Percentiles rank a stretch among this genome's conserved stretches.
Conservation (phyloP, 2,888 invertebrate species). For the Ectemnius cavifrons region DNA sequence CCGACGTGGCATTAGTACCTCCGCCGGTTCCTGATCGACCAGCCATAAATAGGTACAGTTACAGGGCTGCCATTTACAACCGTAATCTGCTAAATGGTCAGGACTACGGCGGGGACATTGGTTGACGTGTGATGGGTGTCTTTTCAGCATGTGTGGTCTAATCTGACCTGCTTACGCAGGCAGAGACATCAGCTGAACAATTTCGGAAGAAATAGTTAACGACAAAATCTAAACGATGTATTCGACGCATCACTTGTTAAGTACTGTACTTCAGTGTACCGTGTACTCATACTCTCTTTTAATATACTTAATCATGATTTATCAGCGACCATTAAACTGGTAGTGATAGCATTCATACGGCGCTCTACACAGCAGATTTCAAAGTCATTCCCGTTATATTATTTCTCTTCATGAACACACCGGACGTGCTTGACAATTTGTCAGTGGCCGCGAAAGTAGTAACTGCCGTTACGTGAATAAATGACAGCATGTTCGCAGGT, state of each 20-base stretch:
- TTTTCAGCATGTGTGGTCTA: slow-evolving; percentile 90
- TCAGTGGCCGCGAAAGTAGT: background rate
- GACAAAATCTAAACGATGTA: slow-evolving; percentile 50
- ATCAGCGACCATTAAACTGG: slow-evolving; percentile 40
- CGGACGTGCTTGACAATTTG: background rate
- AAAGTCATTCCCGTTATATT: slow-evolving; percentile 1
- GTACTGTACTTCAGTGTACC: slow-evolving; percentile 39
- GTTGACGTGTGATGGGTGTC: slow-evolving; percentile 90
- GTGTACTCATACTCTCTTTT: slow-evolving; percentile 50
- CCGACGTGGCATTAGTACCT: slow-evolving; percentile 78
- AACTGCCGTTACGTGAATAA: background rate
- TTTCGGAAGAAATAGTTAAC: slow-evolving; percentile 50
- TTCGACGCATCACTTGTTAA: slow-evolving; percentile 56
- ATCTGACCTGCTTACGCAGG: slow-evolving; percentile 65
- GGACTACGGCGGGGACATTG: slow-evolving; percentile 81
- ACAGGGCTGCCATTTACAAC: slow-evolving; percentile 84
- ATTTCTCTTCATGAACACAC: background rate
- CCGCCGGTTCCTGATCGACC: slow-evolving; percentile 82
- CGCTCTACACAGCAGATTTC: slow-evolving; percentile 48
- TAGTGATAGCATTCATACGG: slow-evolving; percentile 44
- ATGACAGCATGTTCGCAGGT: background rate
- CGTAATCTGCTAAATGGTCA: slow-evolving; percentile 81
- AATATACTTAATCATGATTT: slow-evolving; percentile 54
- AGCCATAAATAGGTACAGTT: slow-evolving; percentile 84
- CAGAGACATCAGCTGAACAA: slow-evolving; percentile 60